Percentiles rank a stretch among this genome's conserved stretches.
These are phyloP conservation scores for Percopsis transmontana DNA, from an alignment of 2,113 vertebrate species.

Conservation along the genomic window DNA sequence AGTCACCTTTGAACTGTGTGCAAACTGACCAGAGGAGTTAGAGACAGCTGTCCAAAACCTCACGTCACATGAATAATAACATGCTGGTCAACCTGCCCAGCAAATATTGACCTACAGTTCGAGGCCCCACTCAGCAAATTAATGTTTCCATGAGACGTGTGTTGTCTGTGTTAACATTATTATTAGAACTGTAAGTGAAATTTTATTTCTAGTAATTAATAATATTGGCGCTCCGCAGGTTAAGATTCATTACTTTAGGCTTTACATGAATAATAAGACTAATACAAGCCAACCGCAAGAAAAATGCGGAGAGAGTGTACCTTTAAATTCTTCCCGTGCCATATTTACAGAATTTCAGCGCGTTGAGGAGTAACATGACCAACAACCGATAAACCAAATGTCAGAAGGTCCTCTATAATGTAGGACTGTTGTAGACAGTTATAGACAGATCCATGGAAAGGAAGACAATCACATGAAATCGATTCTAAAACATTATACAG, in stretches of 20 bases:
- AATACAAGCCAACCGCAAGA: too few species aligned
- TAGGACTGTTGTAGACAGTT: too few species aligned
- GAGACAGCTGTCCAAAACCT: slow-evolving; percentile 6
- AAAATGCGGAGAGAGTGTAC: too few species aligned
- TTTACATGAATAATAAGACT: too few species aligned
- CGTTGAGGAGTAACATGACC: too few species aligned
- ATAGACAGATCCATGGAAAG: background rate
- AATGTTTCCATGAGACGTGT: slow-evolving; percentile 9
- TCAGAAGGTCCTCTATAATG: too few species aligned
- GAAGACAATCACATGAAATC: slow-evolving; percentile 20
- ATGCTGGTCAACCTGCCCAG: slow-evolving; percentile 24
- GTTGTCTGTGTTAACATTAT: background rate
- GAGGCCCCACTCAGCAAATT: slow-evolving; percentile 37
- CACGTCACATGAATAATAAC: background rate
- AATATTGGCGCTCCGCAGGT: too few species aligned
- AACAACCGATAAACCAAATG: too few species aligned
- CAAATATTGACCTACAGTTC: slow-evolving; percentile 69
- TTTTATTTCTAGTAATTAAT: too few species aligned
- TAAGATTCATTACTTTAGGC: too few species aligned
- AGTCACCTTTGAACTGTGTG: slow-evolving; percentile 65
- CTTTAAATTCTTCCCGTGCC: too few species aligned
- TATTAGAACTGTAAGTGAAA: slow-evolving; percentile 5
- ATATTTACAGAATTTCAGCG: too few species aligned
- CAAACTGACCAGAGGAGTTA: slow-evolving; percentile 46
- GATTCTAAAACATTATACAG: slow-evolving; percentile 40